Base-by-base conservation (phyloP, 1,140 invertebrate genomes). In the Heterodera schachtii region DNA sequence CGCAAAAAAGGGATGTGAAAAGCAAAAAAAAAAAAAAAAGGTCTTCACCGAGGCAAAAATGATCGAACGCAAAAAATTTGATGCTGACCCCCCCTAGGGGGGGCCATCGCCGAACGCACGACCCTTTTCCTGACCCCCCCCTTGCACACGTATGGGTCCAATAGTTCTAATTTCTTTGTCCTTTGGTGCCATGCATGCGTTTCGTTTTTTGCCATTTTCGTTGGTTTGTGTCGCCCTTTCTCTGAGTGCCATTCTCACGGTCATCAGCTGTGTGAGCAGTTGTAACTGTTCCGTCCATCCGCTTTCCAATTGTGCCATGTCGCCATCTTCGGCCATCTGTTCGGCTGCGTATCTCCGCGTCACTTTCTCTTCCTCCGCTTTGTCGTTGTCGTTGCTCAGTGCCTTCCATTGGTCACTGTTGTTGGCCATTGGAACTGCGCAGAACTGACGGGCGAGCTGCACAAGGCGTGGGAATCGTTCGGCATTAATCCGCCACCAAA, bases 401-500 rank as follows among this genome's bases (percentile, higher is more conserved):
- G 31, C 31, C 41, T 49, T 16, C 41, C 60, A 47, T 9, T 13
- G 60, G 13, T 52, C 66, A 49, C 70, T 69, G 66, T 21, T 64
- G 8, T 49, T 70, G 16, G 21, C 44, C 60, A 69, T 69, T 52
- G 77, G 77, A 5, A 78, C 70, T 66, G 77, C 77, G 70, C 77
- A 78, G 21, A 78, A 78, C 43, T 78, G 77, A 7, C 77, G 66
- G 64, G 77, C 52, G 21, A 78, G 47, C 49, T 78, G 77, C 13
- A 66, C 77, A 46, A 78, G 64, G 31, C 77, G 77, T 46, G 77
- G 77, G 47, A 78, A 78, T 19, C 77, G 66, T 46, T 69, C 77
- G 8, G 70, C 47, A 69, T 78, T 78, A 19, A 49, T 78, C 44
- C 77, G 66, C 77, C 77, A 78, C 77, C 77, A 78, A 6, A 78